A percentile compares a stretch with the other conserved stretches of the same genome.
Conservation (phyloP, 2,888 invertebrate genomes). For the Atherix ibis region DNA sequence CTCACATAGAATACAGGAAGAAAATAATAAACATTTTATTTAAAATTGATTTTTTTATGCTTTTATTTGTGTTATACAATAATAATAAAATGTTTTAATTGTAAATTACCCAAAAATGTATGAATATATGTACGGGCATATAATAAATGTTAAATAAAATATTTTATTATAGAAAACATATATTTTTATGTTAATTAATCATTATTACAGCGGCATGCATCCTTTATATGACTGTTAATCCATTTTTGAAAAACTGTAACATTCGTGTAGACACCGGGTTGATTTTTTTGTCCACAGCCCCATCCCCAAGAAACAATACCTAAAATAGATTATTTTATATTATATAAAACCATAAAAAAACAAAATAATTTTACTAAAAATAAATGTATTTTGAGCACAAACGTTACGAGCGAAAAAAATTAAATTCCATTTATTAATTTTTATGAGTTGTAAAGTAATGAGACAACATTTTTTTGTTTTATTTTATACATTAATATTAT, state of each 20-base stretch:
- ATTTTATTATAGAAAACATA: too few relatives aligned
- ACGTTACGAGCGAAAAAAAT: not conserved
- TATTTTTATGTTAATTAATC: not conserved
- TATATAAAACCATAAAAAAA: not conserved
- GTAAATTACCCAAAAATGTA: not conserved
- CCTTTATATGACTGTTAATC: constrained; percentile 11
- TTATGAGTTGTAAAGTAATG: not conserved
- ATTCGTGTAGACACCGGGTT: constrained; percentile 14
- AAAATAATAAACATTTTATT: too few relatives aligned
- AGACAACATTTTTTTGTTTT: not conserved
- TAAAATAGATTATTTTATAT: constrained; percentile 2
- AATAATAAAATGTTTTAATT: constrained; percentile 2
- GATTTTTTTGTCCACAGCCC: constrained; percentile 11
- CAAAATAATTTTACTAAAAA: not conserved
- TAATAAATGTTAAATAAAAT: not conserved
- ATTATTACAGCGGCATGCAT: constrained; percentile 8
- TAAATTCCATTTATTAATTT: not conserved
- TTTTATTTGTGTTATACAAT: too few relatives aligned
- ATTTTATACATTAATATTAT: too few relatives aligned
- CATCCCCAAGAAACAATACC: constrained; percentile 15
- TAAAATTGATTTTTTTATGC: too few relatives aligned
- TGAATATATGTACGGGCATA: constrained; percentile 1
- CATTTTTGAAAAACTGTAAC: constrained; percentile 12
- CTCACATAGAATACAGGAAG: too few relatives aligned
- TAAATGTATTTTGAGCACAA: too few relatives aligned